Conservation (phyloP, 2,113 vertebrate species). For the Esox niger region DNA sequence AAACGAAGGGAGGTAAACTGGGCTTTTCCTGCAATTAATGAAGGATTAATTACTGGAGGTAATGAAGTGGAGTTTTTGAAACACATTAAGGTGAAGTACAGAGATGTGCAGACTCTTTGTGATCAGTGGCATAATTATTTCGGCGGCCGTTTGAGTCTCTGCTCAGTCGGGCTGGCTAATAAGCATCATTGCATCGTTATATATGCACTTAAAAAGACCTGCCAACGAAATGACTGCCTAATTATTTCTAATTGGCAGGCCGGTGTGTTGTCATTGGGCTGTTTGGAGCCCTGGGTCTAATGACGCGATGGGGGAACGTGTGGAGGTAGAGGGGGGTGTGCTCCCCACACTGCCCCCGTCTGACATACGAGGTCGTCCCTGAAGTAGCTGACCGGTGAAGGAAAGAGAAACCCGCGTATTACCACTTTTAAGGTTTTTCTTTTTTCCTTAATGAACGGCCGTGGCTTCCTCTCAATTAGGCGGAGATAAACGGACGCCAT, state of each 20-base stretch:
- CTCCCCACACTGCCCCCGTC: neutral
- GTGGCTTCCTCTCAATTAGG: neutral
- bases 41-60: conserved; percentile 99
- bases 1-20: conserved; percentile 98
- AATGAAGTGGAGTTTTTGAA: conserved; percentile 99
- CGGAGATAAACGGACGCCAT: neutral
- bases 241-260: conserved; percentile 99
- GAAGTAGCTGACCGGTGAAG: neutral
- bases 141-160: conserved; percentile 90
- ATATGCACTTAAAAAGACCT: conserved; percentile 99
- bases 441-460: neutral
- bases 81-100: conserved; percentile 99
- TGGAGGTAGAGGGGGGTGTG: conserved; percentile 63
- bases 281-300: conserved; percentile 93
- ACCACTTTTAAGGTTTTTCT: neutral
- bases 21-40: conserved; percentile 99
- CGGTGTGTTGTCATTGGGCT: conserved; percentile 95
- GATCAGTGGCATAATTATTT: conserved; percentile 99
- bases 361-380: neutral
- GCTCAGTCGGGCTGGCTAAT: conserved; percentile 90
- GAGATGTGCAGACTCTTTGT: conserved; percentile 97
- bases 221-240: conserved; percentile 98
- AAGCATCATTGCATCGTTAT: conserved; percentile 98
- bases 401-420: neutral
- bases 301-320: conserved; percentile 81